Evolutionary conservation across 1,140 invertebrate species (phyloP), one percentile per base, ranked within the genome.

Genomic region (Drosophila rhopaloa): DNA sequence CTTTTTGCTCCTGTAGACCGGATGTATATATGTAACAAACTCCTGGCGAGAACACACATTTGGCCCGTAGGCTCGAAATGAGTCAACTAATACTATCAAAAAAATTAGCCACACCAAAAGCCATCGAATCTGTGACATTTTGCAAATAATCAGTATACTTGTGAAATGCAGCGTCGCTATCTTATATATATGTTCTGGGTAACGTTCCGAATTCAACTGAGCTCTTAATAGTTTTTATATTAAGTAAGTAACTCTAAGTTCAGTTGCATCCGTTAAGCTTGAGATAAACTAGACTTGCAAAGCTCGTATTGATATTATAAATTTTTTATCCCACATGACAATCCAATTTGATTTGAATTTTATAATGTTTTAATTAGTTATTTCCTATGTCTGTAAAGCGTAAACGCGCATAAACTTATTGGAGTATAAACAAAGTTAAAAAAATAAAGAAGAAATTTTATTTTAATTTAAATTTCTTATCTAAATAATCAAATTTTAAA

Each of bases 141-240:
- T 35, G 47, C 10, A 6, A 6, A 29, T 6, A 8, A 10, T 9
- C 29, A 14, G 24, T 27, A 29, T 29, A 14, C 13, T 46, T 35
- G 4, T 40, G 13, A n/a, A 13, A 40, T 35, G 55, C 35, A 2
- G 9, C 5, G 4, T 24, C 4, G 14, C 32, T 55, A 35, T 56
- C 27, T 48, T 37, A 9, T 51, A 51, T n/a, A 38, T 47, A 35
- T 14, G 32, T 57, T 35, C 65, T 37, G 9, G 16, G 4, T 37
- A 71, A 27, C 65, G 41, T 41, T 71, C 16, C 29, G 19, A 70
- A 37, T 41, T 24, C n/a, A 71, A 70, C 65, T 71, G 65, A 57
- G 35, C 43, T 57, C 41, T 48, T 13, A 19, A 40, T 57, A 19
- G 3, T 47, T 14, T 50, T 6, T 5, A 32, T 32, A n/a, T 10